Conservation (phyloP, 1,140 invertebrate species). For the Paraescarpia echinospica region DNA sequence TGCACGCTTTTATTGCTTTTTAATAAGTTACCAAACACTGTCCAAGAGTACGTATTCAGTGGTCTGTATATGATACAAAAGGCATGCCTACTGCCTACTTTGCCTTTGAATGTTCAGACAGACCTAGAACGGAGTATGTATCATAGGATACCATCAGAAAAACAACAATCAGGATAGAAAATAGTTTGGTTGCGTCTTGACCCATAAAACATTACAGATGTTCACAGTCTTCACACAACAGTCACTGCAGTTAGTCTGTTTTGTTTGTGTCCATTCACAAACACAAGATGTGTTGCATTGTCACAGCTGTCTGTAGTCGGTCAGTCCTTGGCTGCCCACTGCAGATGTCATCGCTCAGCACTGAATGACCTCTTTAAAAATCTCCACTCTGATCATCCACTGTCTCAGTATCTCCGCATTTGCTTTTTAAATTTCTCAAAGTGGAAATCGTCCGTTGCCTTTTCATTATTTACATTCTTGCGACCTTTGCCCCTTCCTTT, state of each 20-base stretch:
- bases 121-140: too few relatives aligned
- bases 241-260: neutral
- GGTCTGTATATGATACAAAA: too few relatives aligned
- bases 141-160: too few relatives aligned
- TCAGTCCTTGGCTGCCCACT: neutral
- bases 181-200: neutral
- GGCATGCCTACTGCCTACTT: too few relatives aligned
- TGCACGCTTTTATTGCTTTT: too few relatives aligned
- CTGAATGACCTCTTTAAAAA: neutral
- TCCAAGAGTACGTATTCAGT: too few relatives aligned
- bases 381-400: neutral
- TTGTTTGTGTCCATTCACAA: too few relatives aligned
- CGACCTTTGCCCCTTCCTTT: conserved; percentile 17
- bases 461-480: conserved; percentile 69
- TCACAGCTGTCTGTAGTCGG: neutral
- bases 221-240: neutral
- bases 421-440: conserved; percentile 97
- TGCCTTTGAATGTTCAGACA: too few relatives aligned
- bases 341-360: neutral
- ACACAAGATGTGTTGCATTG: neutral
- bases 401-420: conserved; percentile 74
- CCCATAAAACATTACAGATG: neutral
- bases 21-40: too few relatives aligned
- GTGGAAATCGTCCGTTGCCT: conserved; percentile 95
- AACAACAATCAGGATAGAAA: too few relatives aligned